Base-by-base conservation (phyloP, 2,888 invertebrate genomes). In the Stegana nigrithorax region DNA sequence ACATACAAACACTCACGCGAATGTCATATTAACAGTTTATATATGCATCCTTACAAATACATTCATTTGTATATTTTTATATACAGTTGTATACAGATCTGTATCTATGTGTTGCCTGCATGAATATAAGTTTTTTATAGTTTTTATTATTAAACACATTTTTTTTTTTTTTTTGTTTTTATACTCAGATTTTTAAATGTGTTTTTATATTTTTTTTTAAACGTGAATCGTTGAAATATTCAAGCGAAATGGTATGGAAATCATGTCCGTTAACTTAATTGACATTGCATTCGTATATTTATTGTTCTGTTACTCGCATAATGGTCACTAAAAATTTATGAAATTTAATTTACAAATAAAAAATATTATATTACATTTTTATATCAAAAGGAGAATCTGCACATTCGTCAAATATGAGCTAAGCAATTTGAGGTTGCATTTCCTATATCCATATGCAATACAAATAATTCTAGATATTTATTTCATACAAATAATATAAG, bases 1-100 rank as follows among this genome's bases (percentile, higher is more conserved):
- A 50, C 57, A 47, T 21, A 25, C 21, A 39, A 32, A 57, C 27
- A 23, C 64, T 47, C 57, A 64, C 45, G n/a, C n/a, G n/a, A 63
- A 61, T 62, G 27, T 27, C 64, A 55, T 45, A 59, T 50, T 62
- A 57, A 62, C n/a, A n/a, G n/a, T 27, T 39, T 61, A 47, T 76
- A 53, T 63, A 51, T 51, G 72, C 70, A 72, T 65, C 73, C 64
- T 68, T 66, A 66, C 67, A 79, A 78, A 67, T 75, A 80, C 78
- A 71, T 75, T 79, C 75, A 59, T 77, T 32, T 19, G 23, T 50
- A 27, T 68, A 65, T 47, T 57, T 60, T 64, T 63, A 70, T 2
- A 1, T 21, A 25, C 47, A n/a, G n/a, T n/a, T n/a, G n/a, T n/a
- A n/a, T n/a, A n/a, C n/a, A n/a, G 12, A 6, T 26, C 29, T 2